Evolutionary conservation across 2,113 vertebrate species (phyloP).

Genomic region (Catharus bicknelli): DNA sequence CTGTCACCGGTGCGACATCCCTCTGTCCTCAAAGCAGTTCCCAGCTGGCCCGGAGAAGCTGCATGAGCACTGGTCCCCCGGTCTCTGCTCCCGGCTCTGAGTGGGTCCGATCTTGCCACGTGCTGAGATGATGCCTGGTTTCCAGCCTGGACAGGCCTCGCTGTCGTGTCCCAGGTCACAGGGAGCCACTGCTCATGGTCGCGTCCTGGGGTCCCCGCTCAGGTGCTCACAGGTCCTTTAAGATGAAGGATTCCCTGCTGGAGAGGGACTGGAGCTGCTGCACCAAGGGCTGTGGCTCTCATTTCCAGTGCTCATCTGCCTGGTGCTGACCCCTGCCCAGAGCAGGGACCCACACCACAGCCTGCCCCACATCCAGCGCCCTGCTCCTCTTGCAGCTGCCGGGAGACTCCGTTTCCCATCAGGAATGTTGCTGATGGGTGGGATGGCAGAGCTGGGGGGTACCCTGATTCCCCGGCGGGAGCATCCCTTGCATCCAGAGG

Average conservation of each 20-base stretch:
- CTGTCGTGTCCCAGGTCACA: fast-evolving
- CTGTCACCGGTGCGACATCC: fast-evolving
- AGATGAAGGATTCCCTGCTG: neutral
- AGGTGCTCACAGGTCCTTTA: neutral
- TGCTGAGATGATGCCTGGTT: neutral
- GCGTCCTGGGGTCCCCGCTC: fast-evolving
- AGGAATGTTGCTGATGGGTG: neutral
- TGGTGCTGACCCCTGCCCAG: neutral
- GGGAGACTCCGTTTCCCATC: neutral
- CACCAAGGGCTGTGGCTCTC: fast-evolving
- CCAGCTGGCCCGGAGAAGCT: fast-evolving
- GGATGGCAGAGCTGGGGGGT: neutral
- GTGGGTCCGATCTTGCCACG: fast-evolving
- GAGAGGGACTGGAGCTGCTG: neutral
- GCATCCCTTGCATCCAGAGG: neutral
- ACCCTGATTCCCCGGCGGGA: fast-evolving
- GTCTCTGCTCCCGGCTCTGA: neutral
- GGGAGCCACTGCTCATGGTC: fast-evolving
- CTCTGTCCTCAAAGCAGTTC: neutral
- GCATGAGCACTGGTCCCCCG: fast-evolving
- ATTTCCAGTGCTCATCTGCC: fast-evolving
- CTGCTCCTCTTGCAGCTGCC: neutral
- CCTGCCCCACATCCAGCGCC: neutral
- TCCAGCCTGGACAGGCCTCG: neutral
- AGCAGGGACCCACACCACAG: fast-evolving